Evolutionary conservation across 2,797 vertebrate genomes (phyloP), one percentile per base, ranked within the genome.

Genomic region (Pseudomugil tenellus): DNA sequence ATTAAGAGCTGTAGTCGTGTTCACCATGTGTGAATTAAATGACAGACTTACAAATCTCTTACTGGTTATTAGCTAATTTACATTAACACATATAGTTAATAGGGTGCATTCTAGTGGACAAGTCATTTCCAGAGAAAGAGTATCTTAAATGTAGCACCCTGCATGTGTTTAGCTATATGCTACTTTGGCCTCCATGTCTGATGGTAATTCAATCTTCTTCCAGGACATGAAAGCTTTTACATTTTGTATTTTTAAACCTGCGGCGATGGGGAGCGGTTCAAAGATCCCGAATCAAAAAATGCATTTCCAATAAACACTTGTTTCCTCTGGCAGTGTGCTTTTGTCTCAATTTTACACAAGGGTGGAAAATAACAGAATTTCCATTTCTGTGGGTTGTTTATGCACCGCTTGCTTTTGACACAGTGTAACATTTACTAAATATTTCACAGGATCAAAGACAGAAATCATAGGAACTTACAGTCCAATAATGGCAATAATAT

Each of bases 291-390:
- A 62, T 83, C 77, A 81, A 61, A 43, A 80, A 73, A 66, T 19
- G 65, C 11, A 68, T 68, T 82, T 72, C 67, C 57, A 53, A 72
- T 60, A 79, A 88, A 67, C 69, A 61, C 72, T 78, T 32, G 56
- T 80, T 77, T 84, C 83, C 80, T 74, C 74, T 63, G 79, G 83
- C 79, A 25, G 35, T 65, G 55, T 35, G 57, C 52, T 63, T 76
- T 67, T 58, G 58, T 56, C 32, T 79, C 65, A 17, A 89, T 87
- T 87, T 84, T 77, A 84, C 31, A 41, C n/a, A 81, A 70, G 39
- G 23, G 29, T 70, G 76, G 65, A 67, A 29, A 76, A 83, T 48
- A 75, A 75, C 58, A 74, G 52, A 16, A 86, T 77, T 82, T 75
- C 67, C 58, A 61, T 83, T 79, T 78, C 71, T 76, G 67, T 67